Evolutionary conservation across 2,888 invertebrate species (phyloP).

Genomic region (Timema cristinae): DNA sequence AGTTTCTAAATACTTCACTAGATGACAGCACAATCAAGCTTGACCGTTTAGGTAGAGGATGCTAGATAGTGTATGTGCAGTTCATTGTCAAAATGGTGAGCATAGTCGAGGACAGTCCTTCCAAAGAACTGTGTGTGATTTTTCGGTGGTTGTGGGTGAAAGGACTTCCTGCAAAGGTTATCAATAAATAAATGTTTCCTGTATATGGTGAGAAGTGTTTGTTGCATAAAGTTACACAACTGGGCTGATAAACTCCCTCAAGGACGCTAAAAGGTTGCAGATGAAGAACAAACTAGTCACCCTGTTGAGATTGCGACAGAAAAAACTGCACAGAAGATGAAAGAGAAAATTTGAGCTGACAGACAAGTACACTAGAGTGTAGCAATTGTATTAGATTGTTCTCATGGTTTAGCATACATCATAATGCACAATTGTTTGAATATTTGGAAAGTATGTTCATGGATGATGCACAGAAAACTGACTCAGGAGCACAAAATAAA

Average conservation of each 20-base stretch:
- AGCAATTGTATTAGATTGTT: slow-evolving; percentile 2
- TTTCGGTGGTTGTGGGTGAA: too few species aligned
- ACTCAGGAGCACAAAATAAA: neutral
- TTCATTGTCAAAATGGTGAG: too few species aligned
- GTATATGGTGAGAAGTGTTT: neutral
- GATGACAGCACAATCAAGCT: too few species aligned
- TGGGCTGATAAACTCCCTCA: neutral
- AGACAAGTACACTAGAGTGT: neutral
- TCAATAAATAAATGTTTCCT: slow-evolving; percentile 9
- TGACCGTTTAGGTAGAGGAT: too few species aligned
- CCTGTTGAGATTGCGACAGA: slow-evolving; percentile 12
- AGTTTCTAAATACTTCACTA: too few species aligned
- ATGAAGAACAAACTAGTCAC: slow-evolving; percentile 1
- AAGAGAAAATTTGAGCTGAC: slow-evolving; percentile 5
- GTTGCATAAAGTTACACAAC: neutral
- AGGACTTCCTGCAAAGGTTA: slow-evolving; percentile 1
- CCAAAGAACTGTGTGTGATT: too few species aligned
- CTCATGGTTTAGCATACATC: neutral
- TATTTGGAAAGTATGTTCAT: neutral
- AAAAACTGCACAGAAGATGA: neutral
- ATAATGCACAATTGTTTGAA: too few species aligned
- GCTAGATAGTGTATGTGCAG: too few species aligned
- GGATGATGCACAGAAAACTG: neutral
- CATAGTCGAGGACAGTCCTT: too few species aligned
- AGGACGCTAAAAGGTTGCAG: neutral